phyloP scores from a whole-genome alignment of 2,113 vertebrate genomes.

The Saiga tatarica region DNA sequence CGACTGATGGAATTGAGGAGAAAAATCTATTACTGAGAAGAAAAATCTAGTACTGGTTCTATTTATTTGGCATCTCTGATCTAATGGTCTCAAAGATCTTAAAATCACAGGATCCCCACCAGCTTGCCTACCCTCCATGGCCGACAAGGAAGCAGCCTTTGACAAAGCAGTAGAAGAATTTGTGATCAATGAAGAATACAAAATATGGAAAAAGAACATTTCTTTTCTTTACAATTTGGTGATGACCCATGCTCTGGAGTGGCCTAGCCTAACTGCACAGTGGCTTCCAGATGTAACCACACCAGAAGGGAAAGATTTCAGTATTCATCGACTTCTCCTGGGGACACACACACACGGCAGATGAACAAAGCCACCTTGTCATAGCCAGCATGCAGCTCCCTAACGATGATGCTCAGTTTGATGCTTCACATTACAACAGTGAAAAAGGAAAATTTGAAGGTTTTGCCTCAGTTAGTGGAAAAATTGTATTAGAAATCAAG shows the following conservation, averaged over 20 bases:
- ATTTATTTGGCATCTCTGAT: not conserved
- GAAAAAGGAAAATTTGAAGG: slow-evolving; percentile 99
- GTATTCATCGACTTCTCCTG: slow-evolving; percentile 93
- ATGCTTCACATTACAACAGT: slow-evolving; percentile 97
- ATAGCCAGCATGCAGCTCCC: slow-evolving; percentile 97
- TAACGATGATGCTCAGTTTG: slow-evolving; percentile 98
- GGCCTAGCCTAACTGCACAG: not conserved
- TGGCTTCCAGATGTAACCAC: slow-evolving; percentile 75
- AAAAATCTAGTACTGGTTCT: slow-evolving; percentile 14
- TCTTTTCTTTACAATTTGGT: not conserved
- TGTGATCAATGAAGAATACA: not conserved
- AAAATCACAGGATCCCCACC: not conserved
- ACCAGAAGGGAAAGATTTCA: slow-evolving; percentile 98
- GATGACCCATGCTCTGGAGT: not conserved
- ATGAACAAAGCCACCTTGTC: slow-evolving; percentile 97
- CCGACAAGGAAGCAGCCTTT: not conserved
- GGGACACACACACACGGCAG: slow-evolving; percentile 92
- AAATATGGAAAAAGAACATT: not conserved
- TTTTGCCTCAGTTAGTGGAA: slow-evolving; percentile 97
- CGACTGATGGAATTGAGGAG: not conserved
- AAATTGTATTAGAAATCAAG: slow-evolving; percentile 99
- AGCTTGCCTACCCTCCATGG: not conserved
- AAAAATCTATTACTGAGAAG: slow-evolving; percentile 3
- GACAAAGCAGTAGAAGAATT: not conserved
- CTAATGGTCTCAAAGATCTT: not conserved